Evolutionary conservation across 2,113 vertebrate species (phyloP).

Genomic region (Pterocles gutturalis): DNA sequence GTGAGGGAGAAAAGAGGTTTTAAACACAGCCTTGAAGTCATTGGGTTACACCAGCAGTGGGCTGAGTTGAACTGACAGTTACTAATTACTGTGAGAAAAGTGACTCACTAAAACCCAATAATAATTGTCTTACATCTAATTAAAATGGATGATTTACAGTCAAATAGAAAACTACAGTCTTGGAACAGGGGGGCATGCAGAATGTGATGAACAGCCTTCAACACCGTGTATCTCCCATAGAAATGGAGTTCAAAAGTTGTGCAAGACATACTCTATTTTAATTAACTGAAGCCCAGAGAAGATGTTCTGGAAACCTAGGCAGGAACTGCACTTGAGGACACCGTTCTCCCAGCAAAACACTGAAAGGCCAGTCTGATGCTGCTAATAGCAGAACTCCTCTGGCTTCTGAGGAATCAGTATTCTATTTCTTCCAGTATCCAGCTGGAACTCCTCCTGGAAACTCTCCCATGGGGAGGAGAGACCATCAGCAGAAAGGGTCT

Average conservation of each 20-base stretch:
- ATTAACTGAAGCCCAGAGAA: neutral
- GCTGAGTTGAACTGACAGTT: constrained; percentile 34
- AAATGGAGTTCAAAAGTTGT: constrained; percentile 17
- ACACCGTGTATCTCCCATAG: neutral
- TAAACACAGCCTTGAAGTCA: constrained; percentile 41
- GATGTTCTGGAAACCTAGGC: neutral
- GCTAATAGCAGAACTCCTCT: neutral
- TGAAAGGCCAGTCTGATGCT: neutral
- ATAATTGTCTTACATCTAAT: constrained; percentile 41
- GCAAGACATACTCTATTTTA: neutral
- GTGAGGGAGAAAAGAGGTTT: constrained; percentile 11
- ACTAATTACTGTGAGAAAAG: constrained; percentile 57
- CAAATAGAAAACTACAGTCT: constrained; percentile 19
- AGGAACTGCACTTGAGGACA: neutral
- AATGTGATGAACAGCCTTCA: constrained; percentile 2
- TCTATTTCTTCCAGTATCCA: neutral
- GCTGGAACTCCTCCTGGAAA: neutral
- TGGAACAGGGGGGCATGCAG: neutral
- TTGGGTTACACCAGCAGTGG: neutral
- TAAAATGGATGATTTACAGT: constrained; percentile 29
- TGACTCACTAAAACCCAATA: constrained; percentile 36
- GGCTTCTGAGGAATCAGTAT: neutral
- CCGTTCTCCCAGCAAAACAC: neutral
- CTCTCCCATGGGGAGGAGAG: neutral
- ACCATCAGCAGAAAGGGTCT: neutral